These are phyloP conservation scores for Macropis europaea DNA, from an alignment of 2,888 invertebrate genomes.

Conservation along the genomic window DNA sequence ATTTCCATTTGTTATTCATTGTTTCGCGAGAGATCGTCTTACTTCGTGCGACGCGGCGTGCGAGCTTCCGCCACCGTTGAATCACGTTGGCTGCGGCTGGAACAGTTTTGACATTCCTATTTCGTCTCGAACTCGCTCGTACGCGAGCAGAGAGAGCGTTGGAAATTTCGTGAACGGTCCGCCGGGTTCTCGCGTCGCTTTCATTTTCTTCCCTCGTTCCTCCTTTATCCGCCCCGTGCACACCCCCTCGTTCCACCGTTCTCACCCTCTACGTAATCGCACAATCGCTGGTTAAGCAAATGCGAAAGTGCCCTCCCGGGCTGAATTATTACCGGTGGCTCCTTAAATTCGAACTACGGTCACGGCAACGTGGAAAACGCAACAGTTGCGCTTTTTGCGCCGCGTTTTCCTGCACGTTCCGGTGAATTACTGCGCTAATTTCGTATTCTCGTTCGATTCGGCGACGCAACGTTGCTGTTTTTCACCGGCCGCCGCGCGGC, in stretches of 20 bases:
- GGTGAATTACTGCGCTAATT: constrained; percentile 24
- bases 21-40: constrained; percentile 24
- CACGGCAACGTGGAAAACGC: constrained; percentile 25
- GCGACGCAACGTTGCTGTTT: not conserved
- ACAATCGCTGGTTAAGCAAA: constrained; percentile 44
- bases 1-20: constrained; percentile 46
- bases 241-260: not conserved
- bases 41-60: not conserved
- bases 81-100: not conserved
- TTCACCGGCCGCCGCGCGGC: not conserved
- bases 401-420: not conserved
- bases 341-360: constrained; percentile 18
- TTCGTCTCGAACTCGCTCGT: not conserved
- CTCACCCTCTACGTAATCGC: constrained; percentile 6
- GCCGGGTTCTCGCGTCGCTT: not conserved
- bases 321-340: constrained; percentile 18
- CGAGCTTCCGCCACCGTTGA: not conserved
- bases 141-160: not conserved
- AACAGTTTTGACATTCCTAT: constrained; percentile 22
- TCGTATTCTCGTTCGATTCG: constrained; percentile 28
- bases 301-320: not conserved
- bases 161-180: constrained; percentile 15
- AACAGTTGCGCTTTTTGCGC: constrained; percentile 34
- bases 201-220: constrained; percentile 4
- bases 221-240: constrained; percentile 13